Conservation (phyloP, 64 coral and sea anemone genomes). For the Pachyseris speciosa region DNA sequence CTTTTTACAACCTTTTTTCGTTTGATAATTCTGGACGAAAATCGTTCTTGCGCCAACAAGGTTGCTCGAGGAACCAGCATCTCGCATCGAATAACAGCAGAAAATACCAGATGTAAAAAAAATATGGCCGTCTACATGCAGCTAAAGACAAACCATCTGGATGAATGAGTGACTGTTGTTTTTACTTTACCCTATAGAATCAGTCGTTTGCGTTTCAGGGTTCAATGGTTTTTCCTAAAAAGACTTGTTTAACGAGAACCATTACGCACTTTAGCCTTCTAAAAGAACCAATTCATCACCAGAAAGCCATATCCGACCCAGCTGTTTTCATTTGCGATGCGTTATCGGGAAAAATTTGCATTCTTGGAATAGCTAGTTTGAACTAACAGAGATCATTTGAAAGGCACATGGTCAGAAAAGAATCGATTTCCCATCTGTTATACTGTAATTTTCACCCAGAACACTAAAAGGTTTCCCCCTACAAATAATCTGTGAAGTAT, state of each 20-base stretch:
- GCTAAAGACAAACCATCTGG: constrained; percentile 18
- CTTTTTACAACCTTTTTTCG: neutral
- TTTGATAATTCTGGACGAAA: neutral
- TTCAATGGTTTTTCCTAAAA: neutral
- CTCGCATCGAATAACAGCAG: constrained; percentile 17
- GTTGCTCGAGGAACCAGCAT: neutral
- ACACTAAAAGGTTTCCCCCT: neutral
- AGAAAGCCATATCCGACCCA: neutral
- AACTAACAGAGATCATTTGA: neutral
- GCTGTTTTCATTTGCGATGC: constrained; percentile 42
- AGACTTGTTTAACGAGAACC: neutral
- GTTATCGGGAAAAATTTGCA: constrained; percentile 19
- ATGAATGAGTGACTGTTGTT: neutral
- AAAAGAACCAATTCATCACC: constrained; percentile 25
- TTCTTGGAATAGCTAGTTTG: constrained; percentile 18
- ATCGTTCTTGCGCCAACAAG: neutral
- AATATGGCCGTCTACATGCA: neutral
- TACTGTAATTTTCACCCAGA: neutral
- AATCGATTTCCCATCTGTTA: constrained; percentile 55
- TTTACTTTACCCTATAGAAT: neutral
- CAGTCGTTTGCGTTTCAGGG: constrained; percentile 6
- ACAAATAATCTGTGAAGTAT: neutral
- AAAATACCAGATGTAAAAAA: constrained; percentile 31
- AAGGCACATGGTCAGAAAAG: neutral
- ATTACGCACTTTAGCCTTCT: neutral